Conservation (phyloP, 2,113 vertebrate species). For the Myodes glareolus region DNA sequence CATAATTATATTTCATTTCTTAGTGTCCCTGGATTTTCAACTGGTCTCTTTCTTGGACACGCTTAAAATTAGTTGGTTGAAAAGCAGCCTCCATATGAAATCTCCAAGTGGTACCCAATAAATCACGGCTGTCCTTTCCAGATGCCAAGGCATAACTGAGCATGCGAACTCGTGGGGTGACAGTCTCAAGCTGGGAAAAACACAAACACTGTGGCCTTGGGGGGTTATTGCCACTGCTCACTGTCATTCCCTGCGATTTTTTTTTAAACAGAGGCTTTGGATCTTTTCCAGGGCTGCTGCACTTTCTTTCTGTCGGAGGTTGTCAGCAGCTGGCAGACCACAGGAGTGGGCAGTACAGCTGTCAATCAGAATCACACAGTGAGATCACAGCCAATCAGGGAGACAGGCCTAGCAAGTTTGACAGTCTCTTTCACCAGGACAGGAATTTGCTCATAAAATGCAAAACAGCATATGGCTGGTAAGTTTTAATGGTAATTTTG, state of each 20-base stretch:
- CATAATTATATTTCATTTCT: slow-evolving; percentile 17
- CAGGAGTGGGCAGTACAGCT: background rate
- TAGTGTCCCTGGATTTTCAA: slow-evolving; percentile 47
- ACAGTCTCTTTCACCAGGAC: background rate
- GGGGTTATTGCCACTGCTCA: background rate
- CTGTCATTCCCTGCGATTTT: background rate
- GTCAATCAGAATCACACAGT: background rate
- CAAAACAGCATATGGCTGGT: background rate
- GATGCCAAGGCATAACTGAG: background rate
- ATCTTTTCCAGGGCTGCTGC: background rate
- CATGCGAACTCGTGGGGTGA: background rate
- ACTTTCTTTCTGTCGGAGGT: background rate
- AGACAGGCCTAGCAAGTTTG: background rate
- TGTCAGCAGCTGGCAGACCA: background rate
- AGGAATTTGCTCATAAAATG: background rate
- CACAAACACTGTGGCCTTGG: background rate
- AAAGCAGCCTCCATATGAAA: slow-evolving; percentile 49
- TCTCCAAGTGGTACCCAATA: slow-evolving; percentile 44
- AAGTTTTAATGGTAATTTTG: background rate
- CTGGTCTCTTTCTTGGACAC: slow-evolving; percentile 24
- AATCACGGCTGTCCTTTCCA: background rate
- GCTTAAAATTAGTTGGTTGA: slow-evolving; percentile 51
- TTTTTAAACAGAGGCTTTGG: background rate
- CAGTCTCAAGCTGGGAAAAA: background rate
- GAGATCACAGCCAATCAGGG: background rate